These are phyloP conservation scores for Hoplostethus mediterraneus DNA, from an alignment of 2,797 vertebrate species.

Conservation along the genomic window DNA sequence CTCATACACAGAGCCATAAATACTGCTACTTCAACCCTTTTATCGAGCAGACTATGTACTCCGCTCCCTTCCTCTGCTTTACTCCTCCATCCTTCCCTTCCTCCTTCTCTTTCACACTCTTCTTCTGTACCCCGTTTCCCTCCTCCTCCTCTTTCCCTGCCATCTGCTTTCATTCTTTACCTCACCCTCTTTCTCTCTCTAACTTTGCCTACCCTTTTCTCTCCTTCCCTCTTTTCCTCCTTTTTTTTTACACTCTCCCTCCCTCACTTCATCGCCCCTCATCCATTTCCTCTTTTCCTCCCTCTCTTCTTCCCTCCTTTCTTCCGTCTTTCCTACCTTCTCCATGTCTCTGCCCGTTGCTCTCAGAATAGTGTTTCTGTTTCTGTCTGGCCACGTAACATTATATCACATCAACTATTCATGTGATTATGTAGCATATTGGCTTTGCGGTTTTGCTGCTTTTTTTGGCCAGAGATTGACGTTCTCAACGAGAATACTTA, in stretches of 20 bases:
- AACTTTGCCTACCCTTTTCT: not conserved
- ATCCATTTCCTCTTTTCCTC: not conserved
- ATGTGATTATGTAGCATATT: too few species aligned
- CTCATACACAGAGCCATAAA: conserved; percentile 52
- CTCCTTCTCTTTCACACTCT: not conserved
- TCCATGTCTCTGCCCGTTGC: not conserved
- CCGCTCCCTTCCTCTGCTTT: not conserved
- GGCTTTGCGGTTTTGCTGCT: not conserved
- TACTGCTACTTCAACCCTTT: conserved; percentile 53
- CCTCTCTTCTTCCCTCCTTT: not conserved
- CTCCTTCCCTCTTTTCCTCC: not conserved
- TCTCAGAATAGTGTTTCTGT: too few species aligned
- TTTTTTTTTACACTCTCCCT: not conserved
- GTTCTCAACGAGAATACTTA: too few species aligned
- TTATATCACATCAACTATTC: too few species aligned
- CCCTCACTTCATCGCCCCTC: too few species aligned
- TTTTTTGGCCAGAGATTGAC: not conserved
- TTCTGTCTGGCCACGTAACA: too few species aligned
- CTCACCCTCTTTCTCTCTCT: not conserved
- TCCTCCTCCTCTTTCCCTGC: not conserved
- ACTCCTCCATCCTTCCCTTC: conserved; percentile 19
- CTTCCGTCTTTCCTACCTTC: not conserved
- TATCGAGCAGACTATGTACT: conserved; percentile 19
- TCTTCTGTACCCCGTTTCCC: not conserved
- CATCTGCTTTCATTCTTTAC: not conserved